Evolutionary conservation across 1,140 invertebrate species (phyloP), one percentile per base, ranked within the genome.

Genomic region (Anastatus disparis): DNA sequence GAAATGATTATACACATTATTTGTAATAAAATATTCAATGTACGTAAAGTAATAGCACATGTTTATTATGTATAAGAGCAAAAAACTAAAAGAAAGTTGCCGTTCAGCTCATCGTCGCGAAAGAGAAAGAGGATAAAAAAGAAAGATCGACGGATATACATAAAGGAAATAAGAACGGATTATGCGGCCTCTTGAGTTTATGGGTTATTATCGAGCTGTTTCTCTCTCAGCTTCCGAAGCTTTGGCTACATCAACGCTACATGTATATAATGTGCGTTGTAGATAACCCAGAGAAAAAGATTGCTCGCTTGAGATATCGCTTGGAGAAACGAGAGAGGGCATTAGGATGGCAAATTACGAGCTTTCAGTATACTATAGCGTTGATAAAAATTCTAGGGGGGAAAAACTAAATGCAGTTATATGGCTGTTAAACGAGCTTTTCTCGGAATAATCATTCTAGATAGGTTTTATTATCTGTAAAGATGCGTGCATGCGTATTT

Each of bases 151-250:
- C 15, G n/a, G 38, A 20, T 27, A 13, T 2, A 27, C 9, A 27
- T 17, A n/a, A 15, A 62, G 9, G n/a, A 52, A 64, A 64, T 64
- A 38, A 64, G 61, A 63, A 13, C 17, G 17, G 9, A 63, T 63
- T 63, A 63, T 17, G 27, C 46, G 29, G 44, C 48, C 26, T 63
- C 17, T 48, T 22, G 17, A 50, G 46, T 48, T 63, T 38, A 64
- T 31, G 44, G 44, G 61, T 52, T 64, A 64, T 64, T 64, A 52
- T 38, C 46, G 61, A 52, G 20, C 24, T 26, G 61, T 29, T 31
- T 29, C 15, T 53, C 38, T 7, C 17, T 2, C 17, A 31, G 17
- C 42, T 61, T 61, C 58, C 42, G 58, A 61, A 61, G 40, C 26
- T 8, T n/a, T n/a, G n/a, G n/a, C n/a, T n/a, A n/a, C n/a, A n/a